These are phyloP conservation scores for Salvelinus namaycush DNA, from an alignment of 2,113 vertebrate species.

Conservation along the genomic window DNA sequence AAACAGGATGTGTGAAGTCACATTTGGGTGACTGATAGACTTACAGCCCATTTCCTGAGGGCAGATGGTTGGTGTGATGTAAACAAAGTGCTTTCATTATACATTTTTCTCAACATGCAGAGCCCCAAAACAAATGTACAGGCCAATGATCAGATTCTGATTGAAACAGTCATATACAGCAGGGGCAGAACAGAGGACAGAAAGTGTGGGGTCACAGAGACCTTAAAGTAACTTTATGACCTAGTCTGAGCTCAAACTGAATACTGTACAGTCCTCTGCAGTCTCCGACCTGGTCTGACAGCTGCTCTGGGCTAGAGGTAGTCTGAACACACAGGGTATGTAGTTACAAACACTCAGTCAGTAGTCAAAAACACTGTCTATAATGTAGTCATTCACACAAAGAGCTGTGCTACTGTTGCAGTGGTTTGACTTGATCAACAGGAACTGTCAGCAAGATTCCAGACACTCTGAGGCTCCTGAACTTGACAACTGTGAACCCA, in stretches of 20 bases:
- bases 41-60: not conserved
- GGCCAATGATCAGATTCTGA: too few species aligned
- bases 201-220: too few species aligned
- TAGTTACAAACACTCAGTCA: not conserved
- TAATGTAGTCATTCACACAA: not conserved
- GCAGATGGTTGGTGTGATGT: constrained; percentile 3
- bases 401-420: not conserved
- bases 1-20: constrained; percentile 1
- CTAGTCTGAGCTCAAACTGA: not conserved
- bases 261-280: not conserved
- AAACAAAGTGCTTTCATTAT: not conserved
- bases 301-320: not conserved
- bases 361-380: not conserved
- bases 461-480: constrained; percentile 12
- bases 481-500: constrained; percentile 21
- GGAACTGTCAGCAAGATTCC: constrained; percentile 43
- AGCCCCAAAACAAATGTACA: not conserved
- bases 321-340: constrained; percentile 2
- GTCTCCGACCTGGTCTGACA: not conserved
- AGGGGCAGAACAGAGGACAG: too few species aligned
- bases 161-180: too few species aligned
- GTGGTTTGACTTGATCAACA: constrained; percentile 23
- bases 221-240: not conserved
- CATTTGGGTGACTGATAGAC: constrained; percentile 19
- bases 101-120: not conserved